Base-by-base conservation (phyloP, 2,797 vertebrate genomes). In the Tenualosa thibaudeaui region DNA sequence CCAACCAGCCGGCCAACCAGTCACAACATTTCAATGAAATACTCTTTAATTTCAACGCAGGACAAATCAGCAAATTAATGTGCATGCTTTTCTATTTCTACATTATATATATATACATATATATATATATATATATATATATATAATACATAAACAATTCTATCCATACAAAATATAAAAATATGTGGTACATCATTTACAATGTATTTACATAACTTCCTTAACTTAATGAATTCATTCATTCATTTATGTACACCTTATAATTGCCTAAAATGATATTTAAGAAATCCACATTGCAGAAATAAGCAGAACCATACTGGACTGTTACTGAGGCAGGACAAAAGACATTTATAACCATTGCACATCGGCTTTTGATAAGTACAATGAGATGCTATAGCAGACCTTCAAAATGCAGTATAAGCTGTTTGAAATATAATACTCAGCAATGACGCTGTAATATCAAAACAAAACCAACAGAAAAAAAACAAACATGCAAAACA, bases 151-250 rank as follows among this genome's bases (percentile, higher is more conserved):
- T 96, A 97, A 96, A 97, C 95, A 95, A 95, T 95, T 97, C 96
- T 97, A 97, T 97, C 96, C 96, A 97, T 98, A 99, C 96, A 98
- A 99, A 99, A 99, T 99, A 99, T 97, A 99, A 98, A 99, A 99
- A 98, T 99, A 99, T 98, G 97, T 97, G 96, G 96, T 96, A 95
- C 96, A 95, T 97, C 96, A 97, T 98, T 99, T 98, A 98, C 97
- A 98, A 97, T 95, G 94, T 97, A 99, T 99, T 96, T 98, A 98
- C 97, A 98, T 94, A 93, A 94, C 90, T 95, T 97, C 95, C 94
- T 98, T 99, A 99, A 99, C 95, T 99, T 98, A 99, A 92, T 93
- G 93, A 97, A 94, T 96, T 95, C 92, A 93, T 93, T 93, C 88
- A 92, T 93, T 93, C 84, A 91, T 87, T 91, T 95, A 96, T 96